Evolutionary conservation across 2,113 vertebrate genomes (phyloP), one percentile per base, ranked within the genome.

Genomic region (Coryphaenoides rupestris): DNA sequence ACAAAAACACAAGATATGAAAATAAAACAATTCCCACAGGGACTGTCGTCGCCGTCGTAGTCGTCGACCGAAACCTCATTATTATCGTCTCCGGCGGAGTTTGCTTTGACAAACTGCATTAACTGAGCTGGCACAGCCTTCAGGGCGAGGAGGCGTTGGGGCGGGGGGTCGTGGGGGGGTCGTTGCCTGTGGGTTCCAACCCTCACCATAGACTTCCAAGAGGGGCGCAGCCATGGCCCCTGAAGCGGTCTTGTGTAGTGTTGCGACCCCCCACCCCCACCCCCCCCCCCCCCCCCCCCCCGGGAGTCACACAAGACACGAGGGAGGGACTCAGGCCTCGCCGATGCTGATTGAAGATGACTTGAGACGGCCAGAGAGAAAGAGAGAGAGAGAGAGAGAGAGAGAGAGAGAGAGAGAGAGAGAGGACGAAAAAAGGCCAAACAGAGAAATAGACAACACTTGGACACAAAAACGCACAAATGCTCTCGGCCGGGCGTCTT

Each of bases 301-400:
- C 10, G 10, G 28, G 28, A 33, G 28, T n/a, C 10, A 23, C 15
- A 56, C 21, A 23, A 16, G 21, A 22, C 55, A 22, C 12, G 14
- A 14, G 58, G 57, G 70, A 28, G 47, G 74, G 67, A 79, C 77
- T 84, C 70, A 75, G 71, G 74, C 85, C 76, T 65, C 46, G 56
- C 80, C 79, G 82, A 83, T 28, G 45, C 66, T 73, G 46, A 19
- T 13, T 82, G 85, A 88, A 78, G 77, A 87, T 88, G 80, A 88
- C 80, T 81, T 84, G 82, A 86, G 73, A 77, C 86, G 80, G 12
- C 10, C 46, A 49, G 46, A 14, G 46, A 49, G 46, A 49, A 13
- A 3, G 46, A 17, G 46, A 49, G 46, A 80, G 47, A 15, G 47
- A 50, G 47, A 50, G 47, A 50, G 14, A 49, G 19, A 55, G 56